phyloP scores from a whole-genome alignment of 1,140 invertebrate genomes.

The Tetragnatha versicolor region DNA sequence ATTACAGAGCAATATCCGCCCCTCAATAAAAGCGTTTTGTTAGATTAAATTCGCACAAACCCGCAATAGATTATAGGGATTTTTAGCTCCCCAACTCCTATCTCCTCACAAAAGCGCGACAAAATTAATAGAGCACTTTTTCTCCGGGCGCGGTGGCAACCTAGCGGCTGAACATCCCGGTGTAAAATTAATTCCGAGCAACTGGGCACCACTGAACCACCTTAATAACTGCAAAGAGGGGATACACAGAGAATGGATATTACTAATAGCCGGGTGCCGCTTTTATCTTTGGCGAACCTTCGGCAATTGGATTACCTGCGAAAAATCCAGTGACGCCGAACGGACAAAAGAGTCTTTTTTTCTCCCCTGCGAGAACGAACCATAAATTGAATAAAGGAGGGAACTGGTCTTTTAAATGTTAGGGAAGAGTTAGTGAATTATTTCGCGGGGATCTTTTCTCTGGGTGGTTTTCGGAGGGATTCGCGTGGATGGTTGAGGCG shows the following conservation, averaged over 20 bases:
- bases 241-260: not conserved
- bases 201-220: not conserved
- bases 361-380: too few species aligned
- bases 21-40: too few species aligned
- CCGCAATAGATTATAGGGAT: too few species aligned
- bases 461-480: too few species aligned
- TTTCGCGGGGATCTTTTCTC: too few species aligned
- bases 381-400: conserved; percentile 8
- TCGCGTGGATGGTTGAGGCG: too few species aligned
- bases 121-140: conserved; percentile 3
- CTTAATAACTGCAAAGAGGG: not conserved
- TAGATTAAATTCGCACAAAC: too few species aligned
- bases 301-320: conserved; percentile 27
- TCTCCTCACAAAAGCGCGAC: not conserved
- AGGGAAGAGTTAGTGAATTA: too few species aligned
- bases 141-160: too few species aligned
- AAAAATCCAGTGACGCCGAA: not conserved
- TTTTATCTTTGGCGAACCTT: not conserved
- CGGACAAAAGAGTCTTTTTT: not conserved
- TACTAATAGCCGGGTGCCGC: not conserved
- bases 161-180: not conserved
- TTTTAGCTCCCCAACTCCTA: too few species aligned
- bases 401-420: too few species aligned
- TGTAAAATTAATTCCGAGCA: conserved; percentile 24
- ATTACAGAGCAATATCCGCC: too few species aligned